Evolutionary conservation across 2,797 vertebrate genomes (phyloP).

Genomic region (Bryconaethiops microstoma): DNA sequence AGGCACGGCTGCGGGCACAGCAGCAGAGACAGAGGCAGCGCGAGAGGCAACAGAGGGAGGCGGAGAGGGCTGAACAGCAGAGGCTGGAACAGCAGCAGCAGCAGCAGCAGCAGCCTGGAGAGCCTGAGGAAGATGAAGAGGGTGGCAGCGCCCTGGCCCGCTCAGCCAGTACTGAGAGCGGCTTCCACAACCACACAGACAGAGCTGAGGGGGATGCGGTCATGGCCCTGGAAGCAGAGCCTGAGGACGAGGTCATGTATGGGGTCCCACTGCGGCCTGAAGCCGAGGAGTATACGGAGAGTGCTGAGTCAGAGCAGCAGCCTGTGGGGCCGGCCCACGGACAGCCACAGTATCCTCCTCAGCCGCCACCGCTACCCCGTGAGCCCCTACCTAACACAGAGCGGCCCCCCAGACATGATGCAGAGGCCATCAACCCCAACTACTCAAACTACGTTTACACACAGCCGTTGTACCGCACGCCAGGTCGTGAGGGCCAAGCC

Average conservation of each 20-base stretch:
- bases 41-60: slow-evolving; percentile 65
- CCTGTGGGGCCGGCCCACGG: slow-evolving; percentile 37
- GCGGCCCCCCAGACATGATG: slow-evolving; percentile 79
- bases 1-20: slow-evolving; percentile 72
- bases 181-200: slow-evolving; percentile 95
- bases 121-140: slow-evolving; percentile 65
- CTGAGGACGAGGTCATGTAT: slow-evolving; percentile 79
- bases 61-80: slow-evolving; percentile 65
- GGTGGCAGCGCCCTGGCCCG: slow-evolving; percentile 81
- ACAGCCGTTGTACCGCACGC: slow-evolving; percentile 77
- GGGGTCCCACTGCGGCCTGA: slow-evolving; percentile 85
- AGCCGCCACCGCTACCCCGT: slow-evolving; percentile 80
- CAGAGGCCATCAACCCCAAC: slow-evolving; percentile 82
- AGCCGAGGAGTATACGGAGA: slow-evolving; percentile 84
- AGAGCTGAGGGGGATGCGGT: slow-evolving; percentile 89
- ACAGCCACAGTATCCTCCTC: slow-evolving; percentile 75
- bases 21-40: slow-evolving; percentile 72
- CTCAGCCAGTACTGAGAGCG: slow-evolving; percentile 94
- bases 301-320: slow-evolving; percentile 65
- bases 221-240: slow-evolving; percentile 73
- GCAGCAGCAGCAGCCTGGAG: slow-evolving; percentile 56
- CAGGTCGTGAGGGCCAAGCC: slow-evolving; percentile 63
- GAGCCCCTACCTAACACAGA: slow-evolving; percentile 79
- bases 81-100: slow-evolving; percentile 57
- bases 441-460: slow-evolving; percentile 91